Evolutionary conservation across 1,140 invertebrate genomes (phyloP).

Genomic region (Sitophilus oryzae): DNA sequence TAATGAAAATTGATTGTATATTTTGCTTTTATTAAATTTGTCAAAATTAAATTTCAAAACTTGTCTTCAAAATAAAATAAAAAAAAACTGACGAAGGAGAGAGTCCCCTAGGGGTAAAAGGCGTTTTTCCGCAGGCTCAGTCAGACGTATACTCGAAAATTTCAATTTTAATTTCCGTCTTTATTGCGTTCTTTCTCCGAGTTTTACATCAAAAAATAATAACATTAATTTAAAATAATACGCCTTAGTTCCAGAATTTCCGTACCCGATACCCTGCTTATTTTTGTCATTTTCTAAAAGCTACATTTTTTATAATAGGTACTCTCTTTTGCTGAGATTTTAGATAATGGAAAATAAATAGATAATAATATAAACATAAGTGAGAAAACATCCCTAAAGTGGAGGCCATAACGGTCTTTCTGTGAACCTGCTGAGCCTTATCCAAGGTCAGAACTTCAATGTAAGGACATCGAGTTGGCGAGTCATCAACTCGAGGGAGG

Average conservation of each 20-base stretch:
- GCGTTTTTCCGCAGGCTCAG: background rate
- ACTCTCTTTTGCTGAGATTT: too few species aligned
- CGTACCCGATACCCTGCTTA: too few species aligned
- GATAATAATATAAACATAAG: too few species aligned
- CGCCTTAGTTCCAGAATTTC: background rate
- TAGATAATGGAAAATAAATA: too few species aligned
- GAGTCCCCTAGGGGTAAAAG: background rate
- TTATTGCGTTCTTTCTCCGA: background rate
- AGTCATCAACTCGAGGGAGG: too few species aligned
- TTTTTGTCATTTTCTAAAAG: too few species aligned
- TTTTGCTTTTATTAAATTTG: background rate
- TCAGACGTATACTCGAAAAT: background rate
- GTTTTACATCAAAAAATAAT: background rate
- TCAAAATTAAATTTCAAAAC: background rate
- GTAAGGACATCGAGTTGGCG: too few species aligned
- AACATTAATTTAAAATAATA: background rate
- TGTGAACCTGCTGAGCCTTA: too few species aligned
- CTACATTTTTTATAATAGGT: too few species aligned
- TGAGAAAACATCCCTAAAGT: too few species aligned
- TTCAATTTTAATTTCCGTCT: background rate
- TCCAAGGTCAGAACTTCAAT: too few species aligned
- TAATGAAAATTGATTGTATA: background rate
- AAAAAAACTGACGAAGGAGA: background rate
- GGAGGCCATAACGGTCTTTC: too few species aligned
- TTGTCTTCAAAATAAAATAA: background rate